Percentiles rank a stretch among this genome's conserved stretches.
Evolutionary conservation across 2,113 vertebrate species (phyloP).

Genomic region (Cottus gobio): DNA sequence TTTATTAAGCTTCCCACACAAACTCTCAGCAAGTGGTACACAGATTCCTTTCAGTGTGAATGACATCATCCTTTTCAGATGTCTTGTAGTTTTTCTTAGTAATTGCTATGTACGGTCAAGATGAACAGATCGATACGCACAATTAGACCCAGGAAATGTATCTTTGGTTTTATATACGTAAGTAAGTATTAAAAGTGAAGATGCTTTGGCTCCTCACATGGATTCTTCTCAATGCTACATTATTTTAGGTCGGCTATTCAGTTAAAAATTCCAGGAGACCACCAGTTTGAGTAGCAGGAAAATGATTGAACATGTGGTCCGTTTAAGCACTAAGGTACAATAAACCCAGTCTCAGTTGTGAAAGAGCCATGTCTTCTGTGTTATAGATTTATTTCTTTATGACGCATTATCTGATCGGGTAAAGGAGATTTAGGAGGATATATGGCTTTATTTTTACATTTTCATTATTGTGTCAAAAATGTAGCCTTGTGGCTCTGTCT

Average conservation of each 20-base stretch:
- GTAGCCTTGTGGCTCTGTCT: not conserved
- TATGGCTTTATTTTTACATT: slow-evolving; percentile 15
- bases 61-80: slow-evolving; percentile 21
- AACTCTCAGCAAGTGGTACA: slow-evolving; percentile 5
- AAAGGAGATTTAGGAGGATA: slow-evolving; percentile 28
- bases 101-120: not conserved
- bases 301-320: not conserved
- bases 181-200: not conserved
- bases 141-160: not conserved
- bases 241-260: not conserved
- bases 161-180: not conserved
- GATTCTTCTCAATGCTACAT: not conserved
- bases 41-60: slow-evolving; percentile 7
- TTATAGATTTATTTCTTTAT: not conserved
- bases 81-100: not conserved
- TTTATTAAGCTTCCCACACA: slow-evolving; percentile 43
- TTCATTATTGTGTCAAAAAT: not conserved
- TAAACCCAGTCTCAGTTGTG: slow-evolving; percentile 15
- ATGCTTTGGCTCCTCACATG: not conserved
- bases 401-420: no score
- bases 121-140: not conserved
- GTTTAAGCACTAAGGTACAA: slow-evolving; percentile 12
- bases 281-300: slow-evolving; percentile 15
- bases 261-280: slow-evolving; percentile 7
- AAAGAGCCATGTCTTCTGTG: not conserved